A percentile compares a stretch with the other conserved stretches of the same genome.
Evolutionary conservation across 2,888 invertebrate species (phyloP).

Genomic region (Trimorus sp.): DNA sequence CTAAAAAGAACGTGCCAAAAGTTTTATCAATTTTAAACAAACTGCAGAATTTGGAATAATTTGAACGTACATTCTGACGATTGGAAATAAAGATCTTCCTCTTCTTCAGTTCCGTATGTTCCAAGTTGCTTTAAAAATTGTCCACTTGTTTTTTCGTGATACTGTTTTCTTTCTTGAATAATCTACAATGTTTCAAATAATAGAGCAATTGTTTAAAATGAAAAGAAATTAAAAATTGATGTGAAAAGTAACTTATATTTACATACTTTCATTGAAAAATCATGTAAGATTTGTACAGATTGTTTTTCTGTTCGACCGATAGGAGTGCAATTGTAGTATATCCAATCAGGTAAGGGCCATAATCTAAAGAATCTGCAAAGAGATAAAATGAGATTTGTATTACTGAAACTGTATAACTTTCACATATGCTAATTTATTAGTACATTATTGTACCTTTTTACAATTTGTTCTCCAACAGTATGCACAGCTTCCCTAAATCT

Average conservation of each 20-base stretch:
- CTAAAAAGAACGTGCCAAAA: slow-evolving; percentile 18
- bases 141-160: slow-evolving; percentile 19
- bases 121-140: slow-evolving; percentile 6
- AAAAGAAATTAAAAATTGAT: no score
- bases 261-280: slow-evolving; percentile 82
- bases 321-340: slow-evolving; percentile 58
- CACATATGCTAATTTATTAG: no score
- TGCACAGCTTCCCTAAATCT: slow-evolving; percentile 85
- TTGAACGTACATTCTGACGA: no score
- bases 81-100: no score
- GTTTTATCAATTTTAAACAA: background rate
- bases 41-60: no score
- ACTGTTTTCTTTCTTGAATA: slow-evolving; percentile 36
- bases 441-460: no score
- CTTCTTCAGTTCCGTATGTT: background rate
- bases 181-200: slow-evolving; percentile 14
- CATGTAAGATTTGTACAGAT: slow-evolving; percentile 53
- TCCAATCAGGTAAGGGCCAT: slow-evolving; percentile 46
- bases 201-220: no score
- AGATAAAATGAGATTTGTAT: no score
- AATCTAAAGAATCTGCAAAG: slow-evolving; percentile 52
- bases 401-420: no score
- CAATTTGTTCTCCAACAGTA: slow-evolving; percentile 76
- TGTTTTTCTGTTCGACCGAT: slow-evolving; percentile 50
- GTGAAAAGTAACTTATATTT: no score